Conservation (phyloP, 2,797 vertebrate genomes). For the Schizopygopsis malacanthus region DNA sequence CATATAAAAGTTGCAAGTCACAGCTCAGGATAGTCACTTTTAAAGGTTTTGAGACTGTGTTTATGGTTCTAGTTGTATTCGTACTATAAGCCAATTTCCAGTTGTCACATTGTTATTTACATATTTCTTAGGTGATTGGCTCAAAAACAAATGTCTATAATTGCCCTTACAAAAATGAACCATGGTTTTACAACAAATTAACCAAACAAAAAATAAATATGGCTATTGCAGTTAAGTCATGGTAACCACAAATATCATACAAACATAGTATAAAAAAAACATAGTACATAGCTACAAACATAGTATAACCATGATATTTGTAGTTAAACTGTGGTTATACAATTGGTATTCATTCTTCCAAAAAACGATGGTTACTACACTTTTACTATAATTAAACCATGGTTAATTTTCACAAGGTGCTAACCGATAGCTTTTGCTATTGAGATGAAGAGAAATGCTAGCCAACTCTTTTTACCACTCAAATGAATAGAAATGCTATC, state of each 20-base stretch:
- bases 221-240: background rate
- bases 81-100: background rate
- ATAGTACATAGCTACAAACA: background rate
- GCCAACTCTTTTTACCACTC: background rate
- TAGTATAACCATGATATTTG: background rate
- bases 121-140: background rate
- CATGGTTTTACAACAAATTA: background rate
- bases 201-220: too few species aligned
- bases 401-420: background rate
- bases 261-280: background rate
- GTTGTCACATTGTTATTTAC: background rate
- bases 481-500: background rate
- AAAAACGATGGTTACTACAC: background rate
- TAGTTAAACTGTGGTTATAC: background rate
- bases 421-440: background rate
- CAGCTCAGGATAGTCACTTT: background rate
- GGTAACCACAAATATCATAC: background rate
- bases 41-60: background rate
- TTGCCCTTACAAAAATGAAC: background rate
- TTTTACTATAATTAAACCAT: background rate
- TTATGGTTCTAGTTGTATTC: background rate
- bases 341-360: background rate
- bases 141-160: background rate
- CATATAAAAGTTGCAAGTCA: background rate
- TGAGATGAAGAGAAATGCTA: background rate